These are phyloP conservation scores for Morpho deidamia DNA, from an alignment of 2,888 invertebrate genomes.

Conservation along the genomic window DNA sequence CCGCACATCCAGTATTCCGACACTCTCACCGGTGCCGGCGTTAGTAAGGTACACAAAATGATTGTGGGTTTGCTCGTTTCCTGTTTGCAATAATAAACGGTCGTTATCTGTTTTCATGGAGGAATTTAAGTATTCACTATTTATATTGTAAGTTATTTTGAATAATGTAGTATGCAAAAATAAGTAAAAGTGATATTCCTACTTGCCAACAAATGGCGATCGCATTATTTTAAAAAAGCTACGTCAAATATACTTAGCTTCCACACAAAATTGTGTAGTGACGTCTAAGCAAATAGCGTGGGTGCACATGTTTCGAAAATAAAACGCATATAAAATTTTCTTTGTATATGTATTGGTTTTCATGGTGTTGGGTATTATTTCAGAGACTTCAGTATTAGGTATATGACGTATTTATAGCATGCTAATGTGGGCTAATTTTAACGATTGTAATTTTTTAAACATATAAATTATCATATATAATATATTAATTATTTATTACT, in stretches of 20 bases:
- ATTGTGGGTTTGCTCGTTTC: constrained; percentile 51
- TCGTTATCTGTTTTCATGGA: background rate
- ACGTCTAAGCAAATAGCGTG: constrained; percentile 27
- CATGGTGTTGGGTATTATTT: constrained; percentile 20
- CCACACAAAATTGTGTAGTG: constrained; percentile 39
- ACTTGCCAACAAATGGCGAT: constrained; percentile 34
- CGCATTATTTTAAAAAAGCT: constrained; percentile 32
- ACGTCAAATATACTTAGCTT: constrained; percentile 51
- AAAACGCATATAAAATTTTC: constrained; percentile 9
- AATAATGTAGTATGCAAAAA: too few species aligned
- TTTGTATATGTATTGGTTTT: constrained; percentile 5
- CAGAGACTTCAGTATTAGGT: constrained; percentile 10
- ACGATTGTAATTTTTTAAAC: constrained; percentile 7
- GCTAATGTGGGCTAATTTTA: constrained; percentile 10
- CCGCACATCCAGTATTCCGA: constrained; percentile 94
- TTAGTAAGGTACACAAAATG: constrained; percentile 81
- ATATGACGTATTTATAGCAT: constrained; percentile 10
- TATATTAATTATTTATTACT: constrained; percentile 25
- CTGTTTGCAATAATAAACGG: constrained; percentile 41
- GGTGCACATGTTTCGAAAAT: constrained; percentile 18
- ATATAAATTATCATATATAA: constrained; percentile 28
- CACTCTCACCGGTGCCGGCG: constrained; percentile 85
- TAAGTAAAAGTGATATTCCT: too few species aligned
- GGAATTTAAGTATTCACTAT: background rate
- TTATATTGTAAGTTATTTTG: too few species aligned